Conservation (phyloP, 2,113 vertebrate species). For the Poeciliopsis turrubarensis region DNA sequence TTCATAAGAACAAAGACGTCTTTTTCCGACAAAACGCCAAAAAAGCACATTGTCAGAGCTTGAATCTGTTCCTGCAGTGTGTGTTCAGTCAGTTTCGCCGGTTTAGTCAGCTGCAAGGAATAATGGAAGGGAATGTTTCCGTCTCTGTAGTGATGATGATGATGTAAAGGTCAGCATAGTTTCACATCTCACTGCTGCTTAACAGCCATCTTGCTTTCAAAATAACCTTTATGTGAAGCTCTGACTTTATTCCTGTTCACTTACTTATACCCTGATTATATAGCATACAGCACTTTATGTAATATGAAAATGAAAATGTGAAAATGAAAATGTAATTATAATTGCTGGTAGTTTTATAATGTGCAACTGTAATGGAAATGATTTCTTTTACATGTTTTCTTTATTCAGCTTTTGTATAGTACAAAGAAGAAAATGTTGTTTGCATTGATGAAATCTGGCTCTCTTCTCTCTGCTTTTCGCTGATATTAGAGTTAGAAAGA, state of each 20-base stretch:
- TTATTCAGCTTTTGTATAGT: not conserved
- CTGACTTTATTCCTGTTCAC: not conserved
- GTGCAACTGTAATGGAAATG: not conserved
- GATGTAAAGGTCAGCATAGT: not conserved
- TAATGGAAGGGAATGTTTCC: too few species aligned
- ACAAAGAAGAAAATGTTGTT: not conserved
- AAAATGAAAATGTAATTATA: too few species aligned
- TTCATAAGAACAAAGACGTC: constrained; percentile 48
- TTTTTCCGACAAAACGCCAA: constrained; percentile 24
- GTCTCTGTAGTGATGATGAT: too few species aligned
- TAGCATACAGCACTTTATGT: not conserved
- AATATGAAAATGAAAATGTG: too few species aligned
- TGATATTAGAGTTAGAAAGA: not conserved
- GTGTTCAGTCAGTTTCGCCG: constrained; percentile 22
- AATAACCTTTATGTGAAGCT: too few species aligned
- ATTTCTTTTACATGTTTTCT: not conserved
- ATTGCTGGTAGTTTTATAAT: too few species aligned
- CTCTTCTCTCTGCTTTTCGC: not conserved
- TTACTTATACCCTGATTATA: constrained; percentile 2
- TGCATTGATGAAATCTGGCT: not conserved
- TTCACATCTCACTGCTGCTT: not conserved
- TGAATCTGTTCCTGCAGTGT: constrained; percentile 29
- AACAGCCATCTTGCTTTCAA: not conserved
- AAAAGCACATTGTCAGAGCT: constrained; percentile 38
- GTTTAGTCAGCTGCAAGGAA: not conserved